Evolutionary conservation across 2,888 invertebrate species (phyloP).

Genomic region (Drosophila aldrichi): DNA sequence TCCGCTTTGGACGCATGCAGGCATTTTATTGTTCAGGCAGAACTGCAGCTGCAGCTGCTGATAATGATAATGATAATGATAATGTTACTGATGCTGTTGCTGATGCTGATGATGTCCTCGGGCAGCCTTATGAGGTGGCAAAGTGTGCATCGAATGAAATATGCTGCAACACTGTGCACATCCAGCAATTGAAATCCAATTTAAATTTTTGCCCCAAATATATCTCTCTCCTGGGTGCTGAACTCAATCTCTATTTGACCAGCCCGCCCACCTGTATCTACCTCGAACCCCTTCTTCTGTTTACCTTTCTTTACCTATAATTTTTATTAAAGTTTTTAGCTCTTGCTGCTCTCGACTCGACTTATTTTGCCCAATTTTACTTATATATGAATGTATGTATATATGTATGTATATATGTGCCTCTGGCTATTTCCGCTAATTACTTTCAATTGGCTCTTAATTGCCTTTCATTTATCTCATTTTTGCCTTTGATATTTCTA

Average conservation of each 20-base stretch:
- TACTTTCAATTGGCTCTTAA: slow-evolving; percentile 21
- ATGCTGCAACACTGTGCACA: slow-evolving; percentile 41
- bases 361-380: background rate
- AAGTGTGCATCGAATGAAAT: slow-evolving; percentile 39
- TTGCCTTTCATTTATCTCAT: slow-evolving; percentile 16
- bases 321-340: background rate
- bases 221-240: background rate
- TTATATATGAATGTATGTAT: background rate
- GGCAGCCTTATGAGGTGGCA: slow-evolving; percentile 14
- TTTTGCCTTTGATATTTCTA: slow-evolving; percentile 2
- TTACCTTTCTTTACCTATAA: background rate
- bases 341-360: background rate
- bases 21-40: slow-evolving; percentile 39
- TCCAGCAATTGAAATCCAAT: slow-evolving; percentile 63
- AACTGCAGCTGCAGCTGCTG: slow-evolving; percentile 5
- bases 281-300: background rate
- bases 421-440: slow-evolving; percentile 13
- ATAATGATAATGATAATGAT: background rate
- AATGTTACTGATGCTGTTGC: slow-evolving; percentile 9
- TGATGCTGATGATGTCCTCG: slow-evolving; percentile 12
- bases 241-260: background rate
- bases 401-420: background rate
- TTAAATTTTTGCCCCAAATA: slow-evolving; percentile 36
- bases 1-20: slow-evolving; percentile 43
- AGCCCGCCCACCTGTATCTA: background rate